Percentiles rank a stretch among this genome's conserved stretches.
Conservation (phyloP, 2,888 invertebrate genomes). For the Trypoxylon attenuatum region DNA sequence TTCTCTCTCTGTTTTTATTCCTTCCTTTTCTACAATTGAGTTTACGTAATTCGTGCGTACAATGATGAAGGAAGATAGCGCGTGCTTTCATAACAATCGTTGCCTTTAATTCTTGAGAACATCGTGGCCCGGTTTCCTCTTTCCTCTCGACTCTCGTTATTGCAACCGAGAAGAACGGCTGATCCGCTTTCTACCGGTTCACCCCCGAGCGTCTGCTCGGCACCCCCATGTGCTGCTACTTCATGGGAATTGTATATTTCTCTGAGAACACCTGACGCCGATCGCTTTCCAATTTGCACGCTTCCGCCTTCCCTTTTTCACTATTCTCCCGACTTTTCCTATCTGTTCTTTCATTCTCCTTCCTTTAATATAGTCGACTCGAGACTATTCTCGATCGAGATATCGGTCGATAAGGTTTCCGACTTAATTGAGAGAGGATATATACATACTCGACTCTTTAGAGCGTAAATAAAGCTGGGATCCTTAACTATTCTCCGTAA, state of each 20-base stretch:
- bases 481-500: not conserved
- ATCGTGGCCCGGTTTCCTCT: constrained; percentile 38
- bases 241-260: constrained; percentile 38
- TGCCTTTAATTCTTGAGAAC: constrained; percentile 50
- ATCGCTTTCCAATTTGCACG: constrained; percentile 43
- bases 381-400: no score
- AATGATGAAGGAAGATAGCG: no score
- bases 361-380: no score
- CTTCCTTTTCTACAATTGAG: constrained; percentile 33
- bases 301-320: not conserved
- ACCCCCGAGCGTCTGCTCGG: constrained; percentile 12
- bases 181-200: constrained; percentile 42
- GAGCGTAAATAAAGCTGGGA: not conserved
- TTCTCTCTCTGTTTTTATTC: not conserved
- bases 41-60: constrained; percentile 28
- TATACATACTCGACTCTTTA: no score
- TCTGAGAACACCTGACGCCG: constrained; percentile 38
- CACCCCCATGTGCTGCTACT: constrained; percentile 28
- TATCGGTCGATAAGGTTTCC: no score
- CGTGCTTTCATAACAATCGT: constrained; percentile 40
- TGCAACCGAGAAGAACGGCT: constrained; percentile 40
- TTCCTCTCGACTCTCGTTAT: constrained; percentile 37
- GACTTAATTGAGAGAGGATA: no score
- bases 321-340: constrained; percentile 17
- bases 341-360: no score